Base-by-base conservation (phyloP, 2,797 vertebrate genomes). In the Bucorvus abyssinicus region DNA sequence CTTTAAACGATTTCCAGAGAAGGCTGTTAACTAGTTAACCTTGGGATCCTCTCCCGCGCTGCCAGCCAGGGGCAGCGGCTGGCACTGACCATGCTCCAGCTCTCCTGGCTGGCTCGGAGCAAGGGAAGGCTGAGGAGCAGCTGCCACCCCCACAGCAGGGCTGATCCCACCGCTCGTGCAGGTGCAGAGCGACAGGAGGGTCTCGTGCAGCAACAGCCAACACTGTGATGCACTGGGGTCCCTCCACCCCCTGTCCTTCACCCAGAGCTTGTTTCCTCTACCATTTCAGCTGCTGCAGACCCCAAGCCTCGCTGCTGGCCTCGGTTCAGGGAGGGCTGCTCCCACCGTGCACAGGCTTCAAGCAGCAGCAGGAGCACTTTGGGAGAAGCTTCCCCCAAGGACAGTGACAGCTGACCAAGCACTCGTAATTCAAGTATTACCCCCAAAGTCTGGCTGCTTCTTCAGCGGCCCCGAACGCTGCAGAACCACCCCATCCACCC, bases 121-220 rank as follows among this genome's bases (percentile, higher is more conserved):
- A 11, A 11, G 56, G 56, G 40, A 36, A 60, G 38, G 42, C 53
- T 47, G 59, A 34, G 12, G 45, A 55, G 52, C 61, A 55, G 47
- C 85, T 67, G 47, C 40, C 79, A 36, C 56, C 56, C 19, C 8
- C 24, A 14, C 0, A 10, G 67, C 42, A 49, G n/a, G 29, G 65
- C 53, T 10, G 40, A 44, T 4, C 30, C 49, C 50, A 6, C 23
- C 2, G 1, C 34, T 38, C 17, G 22, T 2, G 8, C 0, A 1
- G 30, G 7, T 8, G 26, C 13, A 2, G 53, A 52, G 3, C 7
- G 12, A 14, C 26, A 14, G 14, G 8, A 27, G 9, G n/a, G 20
- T 30, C 59, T 44, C 8, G n/a, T 9, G 8, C 40, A 30, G 64
- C 65, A 21, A 6, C 53, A 53, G 53, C 8, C 1, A 7, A 55